phyloP scores from a whole-genome alignment of 2,888 invertebrate species.

The Saturnia pavonia region DNA sequence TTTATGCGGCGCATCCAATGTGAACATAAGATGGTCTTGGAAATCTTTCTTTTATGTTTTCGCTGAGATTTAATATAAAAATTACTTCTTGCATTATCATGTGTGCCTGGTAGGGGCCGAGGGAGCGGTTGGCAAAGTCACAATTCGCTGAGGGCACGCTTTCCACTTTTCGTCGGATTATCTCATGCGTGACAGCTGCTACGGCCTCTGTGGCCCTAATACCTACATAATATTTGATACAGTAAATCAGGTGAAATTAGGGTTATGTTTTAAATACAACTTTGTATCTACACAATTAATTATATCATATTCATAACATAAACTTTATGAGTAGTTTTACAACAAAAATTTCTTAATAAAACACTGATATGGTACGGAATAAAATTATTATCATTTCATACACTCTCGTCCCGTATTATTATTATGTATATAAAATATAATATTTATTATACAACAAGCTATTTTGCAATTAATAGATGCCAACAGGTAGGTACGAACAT shows the following conservation, averaged over 20 bases:
- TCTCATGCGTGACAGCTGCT: conserved; percentile 76
- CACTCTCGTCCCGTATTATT: too few species aligned
- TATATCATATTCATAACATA: background rate
- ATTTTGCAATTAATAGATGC: too few species aligned
- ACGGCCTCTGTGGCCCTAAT: conserved; percentile 49
- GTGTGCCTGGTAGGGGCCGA: conserved; percentile 60
- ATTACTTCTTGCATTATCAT: conserved; percentile 78
- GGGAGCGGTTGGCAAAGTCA: conserved; percentile 57
- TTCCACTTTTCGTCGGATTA: conserved; percentile 63
- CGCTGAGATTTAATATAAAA: conserved; percentile 78
- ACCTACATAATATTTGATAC: conserved; percentile 44
- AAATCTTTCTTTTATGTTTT: conserved; percentile 76
- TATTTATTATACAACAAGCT: too few species aligned
- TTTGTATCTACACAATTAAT: background rate
- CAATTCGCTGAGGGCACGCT: conserved; percentile 57
- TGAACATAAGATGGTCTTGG: conserved; percentile 58
- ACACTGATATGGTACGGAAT: background rate
- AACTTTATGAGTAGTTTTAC: background rate
- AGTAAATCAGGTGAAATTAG: conserved; percentile 21
- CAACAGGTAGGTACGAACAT: too few species aligned
- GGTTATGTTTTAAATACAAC: conserved; percentile 1
- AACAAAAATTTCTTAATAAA: background rate
- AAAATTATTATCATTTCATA: too few species aligned
- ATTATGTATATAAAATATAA: background rate
- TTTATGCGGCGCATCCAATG: conserved; percentile 72